phyloP scores from a whole-genome alignment of 2,113 vertebrate species.

The Trogon surrucura region DNA sequence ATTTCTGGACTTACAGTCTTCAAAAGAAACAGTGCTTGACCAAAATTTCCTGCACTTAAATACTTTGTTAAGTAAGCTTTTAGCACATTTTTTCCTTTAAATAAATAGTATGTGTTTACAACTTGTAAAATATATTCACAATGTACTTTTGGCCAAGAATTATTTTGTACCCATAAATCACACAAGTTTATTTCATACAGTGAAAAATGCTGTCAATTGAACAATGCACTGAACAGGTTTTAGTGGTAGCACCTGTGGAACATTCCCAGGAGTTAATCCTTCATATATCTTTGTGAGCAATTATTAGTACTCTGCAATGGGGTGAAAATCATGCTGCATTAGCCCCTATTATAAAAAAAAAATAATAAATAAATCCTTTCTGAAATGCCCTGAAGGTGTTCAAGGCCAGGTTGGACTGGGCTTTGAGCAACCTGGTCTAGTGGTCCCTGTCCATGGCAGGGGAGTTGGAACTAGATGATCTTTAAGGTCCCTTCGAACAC shows the following conservation, averaged over 20 bases:
- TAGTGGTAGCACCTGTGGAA: background rate
- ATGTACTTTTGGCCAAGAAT: background rate
- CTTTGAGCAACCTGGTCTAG: too few species aligned
- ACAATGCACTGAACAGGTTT: background rate
- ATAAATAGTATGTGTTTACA: background rate
- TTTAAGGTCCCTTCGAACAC: too few species aligned
- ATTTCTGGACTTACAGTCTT: background rate
- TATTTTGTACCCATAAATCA: background rate
- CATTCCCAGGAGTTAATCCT: background rate
- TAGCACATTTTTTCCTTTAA: background rate
- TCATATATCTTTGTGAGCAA: background rate
- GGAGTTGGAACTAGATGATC: too few species aligned
- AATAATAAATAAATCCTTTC: too few species aligned
- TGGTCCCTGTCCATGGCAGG: too few species aligned
- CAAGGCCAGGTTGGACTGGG: too few species aligned
- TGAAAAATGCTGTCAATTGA: background rate
- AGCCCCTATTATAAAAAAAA: background rate
- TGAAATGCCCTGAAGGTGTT: too few species aligned
- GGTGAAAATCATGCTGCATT: background rate
- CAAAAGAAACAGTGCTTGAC: background rate
- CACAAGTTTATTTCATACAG: background rate
- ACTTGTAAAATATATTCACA: background rate
- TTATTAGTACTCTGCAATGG: background rate
- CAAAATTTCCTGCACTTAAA: background rate
- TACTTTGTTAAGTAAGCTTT: background rate